These are phyloP conservation scores for Lasiurus borealis DNA, from an alignment of 2,113 vertebrate species.

Conservation along the genomic window DNA sequence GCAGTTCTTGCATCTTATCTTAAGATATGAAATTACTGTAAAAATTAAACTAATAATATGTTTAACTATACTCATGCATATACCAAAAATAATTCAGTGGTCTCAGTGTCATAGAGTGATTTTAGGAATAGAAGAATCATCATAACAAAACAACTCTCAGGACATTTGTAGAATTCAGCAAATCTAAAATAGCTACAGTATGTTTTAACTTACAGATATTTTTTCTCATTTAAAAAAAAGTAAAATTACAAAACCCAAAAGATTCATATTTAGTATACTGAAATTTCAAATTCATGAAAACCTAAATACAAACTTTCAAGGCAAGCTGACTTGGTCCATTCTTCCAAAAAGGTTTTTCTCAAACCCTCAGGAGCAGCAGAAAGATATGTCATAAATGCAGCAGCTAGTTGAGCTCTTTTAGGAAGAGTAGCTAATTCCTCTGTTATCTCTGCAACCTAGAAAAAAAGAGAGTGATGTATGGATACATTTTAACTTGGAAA, in stretches of 20 bases:
- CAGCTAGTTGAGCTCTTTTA: conserved; percentile 93
- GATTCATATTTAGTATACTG: neutral
- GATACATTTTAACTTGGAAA: neutral
- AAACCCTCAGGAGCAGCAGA: conserved; percentile 95
- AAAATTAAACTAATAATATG: conserved; percentile 45
- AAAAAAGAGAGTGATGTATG: neutral
- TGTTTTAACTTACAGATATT: neutral
- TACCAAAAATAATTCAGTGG: conserved; percentile 45
- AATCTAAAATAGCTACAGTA: neutral
- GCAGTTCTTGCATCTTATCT: neutral
- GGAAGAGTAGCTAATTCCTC: conserved; percentile 94
- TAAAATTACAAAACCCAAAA: neutral
- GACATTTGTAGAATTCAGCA: neutral
- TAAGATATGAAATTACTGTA: neutral
- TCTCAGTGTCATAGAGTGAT: conserved; percentile 17
- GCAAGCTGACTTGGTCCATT: conserved; percentile 93
- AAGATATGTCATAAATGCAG: conserved; percentile 97
- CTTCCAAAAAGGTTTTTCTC: conserved; percentile 91
- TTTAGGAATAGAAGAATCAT: neutral
- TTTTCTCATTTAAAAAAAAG: neutral
- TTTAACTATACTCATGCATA: neutral
- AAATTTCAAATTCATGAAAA: conserved; percentile 60
- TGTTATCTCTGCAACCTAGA: conserved; percentile 95
- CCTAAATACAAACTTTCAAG: conserved; percentile 91
- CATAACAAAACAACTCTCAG: neutral